Evolutionary conservation across 1,140 invertebrate genomes (phyloP), one percentile per base, ranked within the genome.

Genomic region (Homarus americanus): DNA sequence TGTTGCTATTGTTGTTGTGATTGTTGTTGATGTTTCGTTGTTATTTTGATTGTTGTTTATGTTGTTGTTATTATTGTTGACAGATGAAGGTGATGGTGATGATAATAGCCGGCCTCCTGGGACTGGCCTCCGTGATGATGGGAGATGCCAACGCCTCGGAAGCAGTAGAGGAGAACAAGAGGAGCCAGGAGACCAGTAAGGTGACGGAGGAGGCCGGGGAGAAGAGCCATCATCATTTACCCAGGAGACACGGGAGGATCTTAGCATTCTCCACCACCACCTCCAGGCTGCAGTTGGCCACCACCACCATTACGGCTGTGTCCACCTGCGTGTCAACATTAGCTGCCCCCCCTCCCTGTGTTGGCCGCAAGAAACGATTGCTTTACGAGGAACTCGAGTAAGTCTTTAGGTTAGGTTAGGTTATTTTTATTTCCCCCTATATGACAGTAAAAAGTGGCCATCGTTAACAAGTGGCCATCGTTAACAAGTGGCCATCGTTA

Each of bases 231-330:
- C 12, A 17, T 24, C 12, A 63, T 10, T 15, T 0, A 4, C 12
- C n/a, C 28, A 82, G 49, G 24, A 73, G 82, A 36, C 53, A 58
- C 17, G 73, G n/a, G 20, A 75, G 79, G 20, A 75, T 80, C 24
- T 20, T 91, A 34, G 91, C 91, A 32, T 87, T 63, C 73, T 87
- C 79, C 84, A 91, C 84, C 28, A 87, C 84, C 20, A 91, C 85
- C n/a, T 79, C 84, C 36, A 82, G 76, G 7, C 87, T 82, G 28
- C 73, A 63, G 3, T 73, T 91, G 24, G 63, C 76, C 9, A 91
- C 91, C 4, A 80, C 83, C 41, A 87, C 91, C 2, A 63, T 91
- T 28, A 82, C 82, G 0, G 75, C 32, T 2, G 38, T 82, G 41
- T 91, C 40, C 66, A 91, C 91, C 36, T 91, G 91, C 41, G 53